phyloP scores from a whole-genome alignment of 2,888 invertebrate species.

The Meteorus cinctellus region DNA sequence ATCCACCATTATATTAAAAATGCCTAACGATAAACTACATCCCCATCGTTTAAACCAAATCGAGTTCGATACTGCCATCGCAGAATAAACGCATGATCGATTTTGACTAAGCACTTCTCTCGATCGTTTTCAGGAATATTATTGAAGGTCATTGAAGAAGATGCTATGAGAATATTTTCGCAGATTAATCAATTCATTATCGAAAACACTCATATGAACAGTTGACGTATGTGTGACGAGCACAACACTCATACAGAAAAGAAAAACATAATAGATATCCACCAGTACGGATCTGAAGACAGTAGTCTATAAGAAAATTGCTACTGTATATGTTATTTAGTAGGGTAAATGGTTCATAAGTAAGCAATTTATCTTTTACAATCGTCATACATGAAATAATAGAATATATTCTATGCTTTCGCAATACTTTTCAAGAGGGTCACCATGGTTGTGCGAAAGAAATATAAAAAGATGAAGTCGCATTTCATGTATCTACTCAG shows the following conservation, averaged over 20 bases:
- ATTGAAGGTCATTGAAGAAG: neutral
- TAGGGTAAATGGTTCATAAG: slow-evolving; percentile 51
- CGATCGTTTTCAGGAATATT: neutral
- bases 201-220: neutral
- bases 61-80: neutral
- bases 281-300: neutral
- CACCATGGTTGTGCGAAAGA: neutral
- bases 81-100: neutral
- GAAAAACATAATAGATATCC: neutral
- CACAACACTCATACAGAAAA: too few relatives aligned
- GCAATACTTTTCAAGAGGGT: neutral
- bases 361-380: slow-evolving; percentile 45
- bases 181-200: neutral
- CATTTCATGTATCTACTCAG: neutral
- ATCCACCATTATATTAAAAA: too few relatives aligned
- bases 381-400: neutral
- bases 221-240: too few relatives aligned
- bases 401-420: neutral
- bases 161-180: neutral
- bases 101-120: neutral
- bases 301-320: slow-evolving; percentile 66
- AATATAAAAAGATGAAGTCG: slow-evolving; percentile 12
- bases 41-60: too few relatives aligned
- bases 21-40: too few relatives aligned
- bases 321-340: slow-evolving; percentile 64